phyloP scores from a whole-genome alignment of 2,888 invertebrate genomes.

The Drosophila prolongata region DNA sequence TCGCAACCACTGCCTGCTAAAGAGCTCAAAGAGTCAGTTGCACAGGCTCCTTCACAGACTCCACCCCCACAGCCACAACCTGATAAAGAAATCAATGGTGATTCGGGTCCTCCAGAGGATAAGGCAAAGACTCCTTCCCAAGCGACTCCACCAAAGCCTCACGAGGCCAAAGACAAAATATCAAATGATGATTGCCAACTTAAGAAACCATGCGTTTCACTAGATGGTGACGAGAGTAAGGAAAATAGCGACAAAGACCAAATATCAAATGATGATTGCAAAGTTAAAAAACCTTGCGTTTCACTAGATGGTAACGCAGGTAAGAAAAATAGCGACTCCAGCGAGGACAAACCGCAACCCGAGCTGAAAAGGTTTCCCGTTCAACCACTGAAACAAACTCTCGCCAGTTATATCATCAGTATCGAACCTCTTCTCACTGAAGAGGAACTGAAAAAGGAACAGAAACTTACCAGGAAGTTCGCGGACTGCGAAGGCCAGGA shows the following conservation, averaged over 20 bases:
- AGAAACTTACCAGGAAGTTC: slow-evolving; percentile 86
- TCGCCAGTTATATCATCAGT: slow-evolving; percentile 90
- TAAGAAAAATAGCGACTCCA: background rate
- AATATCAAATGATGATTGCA: background rate
- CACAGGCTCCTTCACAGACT: too few relatives aligned
- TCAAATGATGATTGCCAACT: background rate
- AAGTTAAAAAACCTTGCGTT: background rate
- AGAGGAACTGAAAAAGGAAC: slow-evolving; percentile 89
- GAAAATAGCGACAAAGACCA: background rate
- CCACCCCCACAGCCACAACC: too few relatives aligned
- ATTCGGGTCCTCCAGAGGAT: too few relatives aligned
- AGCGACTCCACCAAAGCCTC: background rate
- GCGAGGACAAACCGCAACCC: background rate
- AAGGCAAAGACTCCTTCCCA: background rate
- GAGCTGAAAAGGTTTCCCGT: slow-evolving; percentile 87
- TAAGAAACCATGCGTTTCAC: background rate
- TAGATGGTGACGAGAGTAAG: too few relatives aligned
- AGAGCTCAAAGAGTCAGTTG: background rate
- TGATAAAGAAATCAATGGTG: too few relatives aligned
- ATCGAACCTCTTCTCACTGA: slow-evolving; percentile 91
- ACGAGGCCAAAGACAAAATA: background rate
- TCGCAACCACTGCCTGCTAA: background rate
- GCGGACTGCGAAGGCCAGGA: slow-evolving; percentile 65
- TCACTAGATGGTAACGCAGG: too few relatives aligned
- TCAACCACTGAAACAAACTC: slow-evolving; percentile 91